Conservation (phyloP, 64 coral and sea anemone genomes). For the Catalaphyllia jardinei region DNA sequence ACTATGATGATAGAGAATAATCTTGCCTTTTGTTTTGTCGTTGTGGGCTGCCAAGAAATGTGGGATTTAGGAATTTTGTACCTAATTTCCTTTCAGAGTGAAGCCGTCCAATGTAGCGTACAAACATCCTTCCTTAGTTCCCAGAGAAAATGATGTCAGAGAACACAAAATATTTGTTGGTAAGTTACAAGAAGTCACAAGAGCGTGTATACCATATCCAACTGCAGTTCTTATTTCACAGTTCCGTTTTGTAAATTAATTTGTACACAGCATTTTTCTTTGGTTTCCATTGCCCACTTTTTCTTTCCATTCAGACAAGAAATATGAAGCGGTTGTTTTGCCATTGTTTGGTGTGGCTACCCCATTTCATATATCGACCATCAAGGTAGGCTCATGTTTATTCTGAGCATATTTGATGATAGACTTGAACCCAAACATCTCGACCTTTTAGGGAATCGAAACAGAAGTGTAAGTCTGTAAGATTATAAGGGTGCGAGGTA, state of each 20-base stretch:
- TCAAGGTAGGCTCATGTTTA: constrained; percentile 62
- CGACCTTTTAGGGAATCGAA: no score
- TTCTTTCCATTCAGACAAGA: constrained; percentile 79
- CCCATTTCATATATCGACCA: constrained; percentile 97
- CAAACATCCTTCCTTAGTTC: constrained; percentile 77
- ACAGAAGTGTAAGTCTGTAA: no score
- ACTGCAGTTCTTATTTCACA: no score
- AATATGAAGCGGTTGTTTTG: constrained; percentile 89
- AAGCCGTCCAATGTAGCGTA: constrained; percentile 98
- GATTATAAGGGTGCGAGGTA: no score
- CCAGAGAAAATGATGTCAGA: constrained; percentile 87
- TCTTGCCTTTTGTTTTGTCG: background rate
- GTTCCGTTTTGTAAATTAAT: background rate
- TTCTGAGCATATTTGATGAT: no score
- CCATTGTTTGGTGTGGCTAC: constrained; percentile 95
- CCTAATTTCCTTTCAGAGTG: constrained; percentile 46
- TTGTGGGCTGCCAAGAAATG: background rate
- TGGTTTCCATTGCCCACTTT: background rate
- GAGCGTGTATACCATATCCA: no score
- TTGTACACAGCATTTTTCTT: background rate
- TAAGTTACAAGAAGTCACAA: constrained; percentile 40
- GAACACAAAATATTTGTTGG: constrained; percentile 95
- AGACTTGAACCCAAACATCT: no score
- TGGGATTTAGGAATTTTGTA: background rate
- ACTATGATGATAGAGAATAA: no score